phyloP scores from a whole-genome alignment of 2,888 invertebrate genomes.

The Cataglyphis albicans region DNA sequence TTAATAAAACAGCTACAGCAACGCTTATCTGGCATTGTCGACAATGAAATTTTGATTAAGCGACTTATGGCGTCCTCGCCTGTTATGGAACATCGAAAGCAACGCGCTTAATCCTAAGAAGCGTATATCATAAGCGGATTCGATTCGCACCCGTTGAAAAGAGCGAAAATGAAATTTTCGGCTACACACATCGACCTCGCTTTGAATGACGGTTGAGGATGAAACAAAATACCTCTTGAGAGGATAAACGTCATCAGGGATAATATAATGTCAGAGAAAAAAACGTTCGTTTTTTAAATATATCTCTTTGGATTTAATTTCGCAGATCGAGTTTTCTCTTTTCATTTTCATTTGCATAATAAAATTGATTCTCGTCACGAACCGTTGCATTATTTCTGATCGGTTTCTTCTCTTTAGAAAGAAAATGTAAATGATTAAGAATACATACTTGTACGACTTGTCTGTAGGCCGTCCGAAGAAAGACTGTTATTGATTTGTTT shows the following conservation, averaged over 20 bases:
- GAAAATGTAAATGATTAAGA: not conserved
- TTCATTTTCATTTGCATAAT: not conserved
- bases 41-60: constrained; percentile 69
- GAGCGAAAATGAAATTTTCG: constrained; percentile 61
- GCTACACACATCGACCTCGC: constrained; percentile 5
- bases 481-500: not conserved
- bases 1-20: constrained; percentile 28
- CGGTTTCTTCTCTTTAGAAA: not conserved
- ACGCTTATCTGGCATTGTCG: constrained; percentile 31
- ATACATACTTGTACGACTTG: not conserved
- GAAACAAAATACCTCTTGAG: not conserved
- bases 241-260: constrained; percentile 1
- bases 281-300: not conserved
- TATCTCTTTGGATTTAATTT: constrained; percentile 18
- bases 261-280: not conserved
- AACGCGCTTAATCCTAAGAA: constrained; percentile 70
- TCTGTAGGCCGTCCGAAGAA: not conserved
- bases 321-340: constrained; percentile 3
- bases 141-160: constrained; percentile 57
- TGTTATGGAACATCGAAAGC: constrained; percentile 58
- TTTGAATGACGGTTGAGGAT: constrained; percentile 5
- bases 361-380: constrained; percentile 6
- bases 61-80: constrained; percentile 35
- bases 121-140: constrained; percentile 74
- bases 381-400: not conserved